phyloP scores from a whole-genome alignment of 2,797 vertebrate genomes.

The Simalia tracyae region DNA sequence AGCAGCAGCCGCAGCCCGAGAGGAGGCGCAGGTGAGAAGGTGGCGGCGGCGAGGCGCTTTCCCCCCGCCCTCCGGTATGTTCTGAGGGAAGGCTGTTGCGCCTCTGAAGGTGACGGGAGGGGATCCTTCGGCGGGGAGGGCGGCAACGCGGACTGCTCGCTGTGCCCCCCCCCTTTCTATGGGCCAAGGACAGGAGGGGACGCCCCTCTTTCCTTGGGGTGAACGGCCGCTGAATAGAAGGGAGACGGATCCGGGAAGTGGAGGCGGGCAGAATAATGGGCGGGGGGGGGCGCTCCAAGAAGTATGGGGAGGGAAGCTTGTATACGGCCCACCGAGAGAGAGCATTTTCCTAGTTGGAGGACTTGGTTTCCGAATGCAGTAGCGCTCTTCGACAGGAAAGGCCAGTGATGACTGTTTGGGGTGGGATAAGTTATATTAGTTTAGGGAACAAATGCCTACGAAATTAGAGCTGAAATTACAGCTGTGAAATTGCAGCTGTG shows the following conservation, averaged over 20 bases:
- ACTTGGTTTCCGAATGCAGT: background rate
- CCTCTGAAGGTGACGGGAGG: no score
- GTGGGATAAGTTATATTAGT: background rate
- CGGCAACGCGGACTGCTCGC: background rate
- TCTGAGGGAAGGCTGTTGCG: background rate
- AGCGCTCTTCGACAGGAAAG: background rate
- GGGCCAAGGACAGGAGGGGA: background rate
- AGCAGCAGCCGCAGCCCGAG: background rate
- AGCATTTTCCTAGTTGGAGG: background rate
- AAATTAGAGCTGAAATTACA: background rate
- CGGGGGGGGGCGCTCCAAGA: rapidly evolving
- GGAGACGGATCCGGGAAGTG: background rate
- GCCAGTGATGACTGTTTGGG: background rate
- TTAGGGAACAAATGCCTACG: rapidly evolving
- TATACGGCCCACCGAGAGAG: background rate
- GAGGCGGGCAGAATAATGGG: background rate
- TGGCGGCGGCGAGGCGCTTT: background rate
- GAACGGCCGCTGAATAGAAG: background rate
- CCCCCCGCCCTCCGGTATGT: background rate
- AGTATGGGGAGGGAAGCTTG: background rate
- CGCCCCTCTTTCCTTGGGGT: background rate
- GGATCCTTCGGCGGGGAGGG: rapidly evolving
- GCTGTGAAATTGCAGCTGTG: background rate
- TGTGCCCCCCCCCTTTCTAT: background rate
- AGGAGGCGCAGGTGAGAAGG: constrained; percentile 53